Percentiles rank a stretch among this genome's conserved stretches.
phyloP scores from a whole-genome alignment of 2,113 vertebrate species.

The Apteryx mantelli region DNA sequence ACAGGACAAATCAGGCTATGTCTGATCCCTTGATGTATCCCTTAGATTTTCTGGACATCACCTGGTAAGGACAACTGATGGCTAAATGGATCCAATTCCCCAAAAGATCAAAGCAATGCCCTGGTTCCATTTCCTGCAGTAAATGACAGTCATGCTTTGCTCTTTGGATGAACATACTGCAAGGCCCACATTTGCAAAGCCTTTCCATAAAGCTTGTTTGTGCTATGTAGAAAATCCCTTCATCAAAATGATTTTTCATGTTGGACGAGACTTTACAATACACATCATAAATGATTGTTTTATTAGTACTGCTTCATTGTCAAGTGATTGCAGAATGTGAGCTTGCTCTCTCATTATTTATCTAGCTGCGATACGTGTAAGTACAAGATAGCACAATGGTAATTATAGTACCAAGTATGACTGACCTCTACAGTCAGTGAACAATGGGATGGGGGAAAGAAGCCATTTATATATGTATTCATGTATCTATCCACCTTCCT shows the following conservation, averaged over 20 bases:
- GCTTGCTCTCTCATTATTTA: not conserved
- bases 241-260: rapidly evolving
- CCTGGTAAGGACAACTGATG: not conserved
- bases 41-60: not conserved
- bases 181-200: not conserved
- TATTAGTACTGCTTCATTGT: not conserved
- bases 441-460: not conserved
- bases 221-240: not conserved
- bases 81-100: not conserved
- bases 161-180: not conserved
- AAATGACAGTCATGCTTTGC: not conserved
- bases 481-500: not conserved
- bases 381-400: rapidly evolving
- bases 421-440: not conserved
- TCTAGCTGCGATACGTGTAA: not conserved
- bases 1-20: not conserved
- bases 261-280: not conserved
- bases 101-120: not conserved
- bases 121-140: rapidly evolving
- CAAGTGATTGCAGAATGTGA: not conserved
- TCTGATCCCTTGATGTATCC: not conserved
- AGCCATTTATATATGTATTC: not conserved
- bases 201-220: not conserved
- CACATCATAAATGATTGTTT: not conserved
- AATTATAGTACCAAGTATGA: not conserved